Evolutionary conservation across 2,797 vertebrate genomes (phyloP).

Genomic region (Enteromius radiatus): DNA sequence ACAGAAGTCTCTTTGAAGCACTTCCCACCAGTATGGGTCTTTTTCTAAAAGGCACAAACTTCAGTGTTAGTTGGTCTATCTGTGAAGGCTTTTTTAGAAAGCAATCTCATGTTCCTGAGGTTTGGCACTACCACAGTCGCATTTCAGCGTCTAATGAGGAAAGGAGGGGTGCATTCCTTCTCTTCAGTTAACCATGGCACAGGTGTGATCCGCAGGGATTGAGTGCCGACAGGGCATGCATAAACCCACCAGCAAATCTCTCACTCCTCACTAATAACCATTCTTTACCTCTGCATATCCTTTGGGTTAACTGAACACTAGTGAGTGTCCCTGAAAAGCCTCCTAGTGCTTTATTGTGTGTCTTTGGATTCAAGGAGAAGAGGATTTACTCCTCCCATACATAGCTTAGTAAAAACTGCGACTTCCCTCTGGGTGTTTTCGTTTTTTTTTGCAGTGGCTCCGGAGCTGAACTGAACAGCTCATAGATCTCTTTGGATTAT

Average conservation of each 20-base stretch:
- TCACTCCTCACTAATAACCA: constrained; percentile 74
- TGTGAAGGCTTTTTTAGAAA: constrained; percentile 51
- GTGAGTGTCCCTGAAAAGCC: constrained; percentile 72
- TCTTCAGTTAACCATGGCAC: constrained; percentile 78
- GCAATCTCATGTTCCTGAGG: constrained; percentile 55
- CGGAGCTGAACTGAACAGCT: constrained; percentile 47
- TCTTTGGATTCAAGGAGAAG: constrained; percentile 71
- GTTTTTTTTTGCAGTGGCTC: constrained; percentile 29
- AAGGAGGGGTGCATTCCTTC: constrained; percentile 73
- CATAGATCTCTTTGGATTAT: constrained; percentile 24
- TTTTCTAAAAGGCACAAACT: constrained; percentile 50
- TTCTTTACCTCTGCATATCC: constrained; percentile 59
- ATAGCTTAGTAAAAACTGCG: constrained; percentile 64
- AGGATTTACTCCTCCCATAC: constrained; percentile 70
- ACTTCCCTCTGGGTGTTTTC: constrained; percentile 32
- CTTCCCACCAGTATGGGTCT: constrained; percentile 46
- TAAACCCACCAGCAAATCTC: constrained; percentile 66
- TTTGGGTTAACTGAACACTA: constrained; percentile 68
- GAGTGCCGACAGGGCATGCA: constrained; percentile 65
- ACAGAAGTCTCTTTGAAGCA: neutral
- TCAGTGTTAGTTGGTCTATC: constrained; percentile 23
- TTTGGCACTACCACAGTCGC: constrained; percentile 55
- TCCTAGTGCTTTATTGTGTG: constrained; percentile 72
- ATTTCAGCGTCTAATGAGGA: constrained; percentile 51
- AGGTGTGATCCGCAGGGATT: constrained; percentile 74